Conservation (phyloP, 2,797 vertebrate species). For the Danionella dracula region DNA sequence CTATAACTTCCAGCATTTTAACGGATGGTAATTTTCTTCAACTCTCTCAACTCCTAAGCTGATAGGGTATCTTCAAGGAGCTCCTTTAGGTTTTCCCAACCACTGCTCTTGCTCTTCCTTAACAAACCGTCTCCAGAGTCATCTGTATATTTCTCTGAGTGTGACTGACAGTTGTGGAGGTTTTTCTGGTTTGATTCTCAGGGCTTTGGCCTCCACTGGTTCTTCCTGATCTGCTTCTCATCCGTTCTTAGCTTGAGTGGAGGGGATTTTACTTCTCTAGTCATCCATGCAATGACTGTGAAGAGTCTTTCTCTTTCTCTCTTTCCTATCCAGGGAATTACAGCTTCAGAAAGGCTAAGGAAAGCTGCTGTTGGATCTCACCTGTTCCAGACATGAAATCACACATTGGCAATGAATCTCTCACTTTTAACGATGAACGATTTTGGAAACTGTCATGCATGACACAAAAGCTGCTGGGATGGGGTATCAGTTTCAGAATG, state of each 20-base stretch:
- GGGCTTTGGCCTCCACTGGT: conserved; percentile 56
- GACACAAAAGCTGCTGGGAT: neutral
- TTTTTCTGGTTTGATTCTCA: conserved; percentile 58
- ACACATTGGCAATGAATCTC: conserved; percentile 3
- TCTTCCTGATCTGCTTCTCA: conserved; percentile 60
- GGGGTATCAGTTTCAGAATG: neutral
- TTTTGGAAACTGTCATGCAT: conserved; percentile 8
- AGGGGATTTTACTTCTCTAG: conserved; percentile 24
- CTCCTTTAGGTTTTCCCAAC: conserved; percentile 44
- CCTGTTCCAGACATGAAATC: conserved; percentile 29
- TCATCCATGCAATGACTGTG: conserved; percentile 1
- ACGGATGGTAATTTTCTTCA: no score
- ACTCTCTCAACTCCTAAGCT: conserved; percentile 43
- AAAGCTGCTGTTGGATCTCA: conserved; percentile 34
- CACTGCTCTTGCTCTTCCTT: neutral
- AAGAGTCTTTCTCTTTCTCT: neutral
- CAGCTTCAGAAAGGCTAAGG: conserved; percentile 10
- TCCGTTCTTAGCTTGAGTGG: conserved; percentile 45
- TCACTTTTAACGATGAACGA: conserved; percentile 2
- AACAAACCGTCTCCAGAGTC: neutral
- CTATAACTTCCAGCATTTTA: neutral
- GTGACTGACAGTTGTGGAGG: conserved; percentile 56
- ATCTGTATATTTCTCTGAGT: conserved; percentile 2
- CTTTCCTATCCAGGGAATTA: conserved; percentile 17
- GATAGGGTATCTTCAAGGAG: conserved; percentile 55